Base-by-base conservation (phyloP, 2,888 invertebrate genomes). In the Belgica antarctica region DNA sequence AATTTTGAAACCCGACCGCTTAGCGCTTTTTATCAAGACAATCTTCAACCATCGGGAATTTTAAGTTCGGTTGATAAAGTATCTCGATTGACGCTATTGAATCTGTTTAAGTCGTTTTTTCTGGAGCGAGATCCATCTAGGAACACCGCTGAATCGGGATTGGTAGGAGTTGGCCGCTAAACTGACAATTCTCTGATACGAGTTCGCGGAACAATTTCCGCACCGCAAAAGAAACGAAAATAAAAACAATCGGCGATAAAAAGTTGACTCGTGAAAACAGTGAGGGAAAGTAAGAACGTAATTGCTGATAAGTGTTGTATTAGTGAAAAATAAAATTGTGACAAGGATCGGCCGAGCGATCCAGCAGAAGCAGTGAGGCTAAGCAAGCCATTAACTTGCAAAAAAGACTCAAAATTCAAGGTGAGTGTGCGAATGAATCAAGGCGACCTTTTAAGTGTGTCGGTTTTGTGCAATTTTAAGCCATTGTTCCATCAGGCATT, bases 381-480 rank as follows among this genome's bases (percentile, higher is more conserved):
- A 31, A 31, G 12, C 5, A 12, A 31, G 12, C 7, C 34, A 31
- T 31, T 31, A 31, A 31, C 5, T 5, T 31, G 34, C 12, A 31
- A 8, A 8, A 31, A 31, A 31, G 12, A 31, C 34, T 52, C 22
- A 52, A 52, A 52, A 52, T 52, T 52, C 52, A 52, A 52, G 52
- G 52, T 52, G 52, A 52, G 52, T n/a, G 34, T 31, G 34, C 12
- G 34, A 5, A n/a, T 41, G 4, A 52, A 17, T n/a, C 12, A 52
- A 22, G 17, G 52, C 5, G 12, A 22, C 22, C 17, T n/a, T n/a
- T n/a, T n/a, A 22, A 41, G 41, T 2, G 41, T 2, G 41, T 15
- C 12, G 22, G 12, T 52, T 52, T 52, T 52, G 17, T 7, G 19
- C 19, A 12, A 22, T 22, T 52, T n/a, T 52, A n/a, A n/a, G n/a